These are phyloP conservation scores for Passer montanus DNA, from an alignment of 2,113 vertebrate species.

Conservation along the genomic window DNA sequence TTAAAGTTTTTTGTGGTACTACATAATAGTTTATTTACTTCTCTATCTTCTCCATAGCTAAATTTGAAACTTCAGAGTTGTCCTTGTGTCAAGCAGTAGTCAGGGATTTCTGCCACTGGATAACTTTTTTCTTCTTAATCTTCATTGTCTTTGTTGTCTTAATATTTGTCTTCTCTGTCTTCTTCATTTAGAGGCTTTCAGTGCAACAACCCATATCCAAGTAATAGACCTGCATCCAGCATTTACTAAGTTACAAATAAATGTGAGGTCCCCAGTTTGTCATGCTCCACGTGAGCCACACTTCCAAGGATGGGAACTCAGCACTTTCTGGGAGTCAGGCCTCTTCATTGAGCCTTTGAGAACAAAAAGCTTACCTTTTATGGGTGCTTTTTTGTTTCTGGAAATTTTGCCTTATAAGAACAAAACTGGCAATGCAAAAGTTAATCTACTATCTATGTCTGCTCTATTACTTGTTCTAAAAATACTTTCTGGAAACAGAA, in stretches of 20 bases:
- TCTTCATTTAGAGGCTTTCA: neutral
- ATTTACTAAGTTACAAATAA: neutral
- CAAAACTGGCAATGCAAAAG: neutral
- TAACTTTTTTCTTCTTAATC: neutral
- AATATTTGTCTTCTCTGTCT: neutral
- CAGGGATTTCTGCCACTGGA: neutral
- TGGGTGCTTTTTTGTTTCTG: neutral
- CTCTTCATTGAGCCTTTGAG: neutral
- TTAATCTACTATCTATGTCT: neutral
- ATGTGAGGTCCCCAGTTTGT: neutral
- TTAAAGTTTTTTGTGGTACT: neutral
- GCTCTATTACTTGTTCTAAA: neutral
- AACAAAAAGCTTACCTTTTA: neutral
- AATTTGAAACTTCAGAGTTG: neutral
- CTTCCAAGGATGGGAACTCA: neutral
- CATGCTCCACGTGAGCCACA: neutral
- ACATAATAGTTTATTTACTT: neutral
- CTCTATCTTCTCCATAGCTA: neutral
- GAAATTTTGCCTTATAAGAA: neutral
- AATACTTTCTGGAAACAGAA: neutral
- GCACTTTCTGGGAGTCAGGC: neutral
- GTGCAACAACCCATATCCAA: neutral
- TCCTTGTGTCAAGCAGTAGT: neutral
- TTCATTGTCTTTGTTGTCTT: accelerated
- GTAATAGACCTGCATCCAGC: neutral